A percentile compares a stretch with the other conserved stretches of the same genome.
Evolutionary conservation across 2,797 vertebrate species (phyloP).

Genomic region (Crax fasciolata): DNA sequence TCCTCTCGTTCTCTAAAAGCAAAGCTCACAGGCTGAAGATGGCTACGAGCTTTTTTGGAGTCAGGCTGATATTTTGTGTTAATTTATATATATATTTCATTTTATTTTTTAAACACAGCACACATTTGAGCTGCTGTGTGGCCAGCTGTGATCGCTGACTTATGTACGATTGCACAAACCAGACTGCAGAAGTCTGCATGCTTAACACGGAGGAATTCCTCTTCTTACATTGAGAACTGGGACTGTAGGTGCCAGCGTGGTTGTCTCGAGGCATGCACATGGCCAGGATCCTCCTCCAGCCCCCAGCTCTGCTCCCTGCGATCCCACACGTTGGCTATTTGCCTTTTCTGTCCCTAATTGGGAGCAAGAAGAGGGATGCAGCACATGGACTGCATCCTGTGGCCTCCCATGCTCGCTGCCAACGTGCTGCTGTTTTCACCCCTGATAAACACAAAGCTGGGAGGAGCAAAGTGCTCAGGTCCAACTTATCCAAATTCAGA

Average conservation of each 20-base stretch:
- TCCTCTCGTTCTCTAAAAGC: slow-evolving; percentile 35
- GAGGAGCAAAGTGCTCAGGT: neutral
- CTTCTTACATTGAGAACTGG: neutral
- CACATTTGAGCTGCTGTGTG: neutral
- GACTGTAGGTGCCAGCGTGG: neutral
- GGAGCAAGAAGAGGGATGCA: neutral
- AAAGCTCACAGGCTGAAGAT: neutral
- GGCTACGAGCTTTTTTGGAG: neutral
- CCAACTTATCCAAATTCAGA: neutral
- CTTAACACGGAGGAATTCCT: slow-evolving; percentile 36
- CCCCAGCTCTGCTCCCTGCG: neutral
- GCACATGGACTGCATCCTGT: neutral
- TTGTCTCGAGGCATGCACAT: neutral
- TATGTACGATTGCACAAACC: rapidly evolving
- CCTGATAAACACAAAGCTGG: neutral
- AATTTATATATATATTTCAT: too few species aligned
- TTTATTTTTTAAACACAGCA: neutral
- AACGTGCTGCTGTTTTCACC: neutral
- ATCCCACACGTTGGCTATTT: neutral
- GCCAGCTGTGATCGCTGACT: neutral
- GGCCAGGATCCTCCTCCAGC: neutral
- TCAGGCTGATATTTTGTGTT: neutral
- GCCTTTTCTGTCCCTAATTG: neutral
- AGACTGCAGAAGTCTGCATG: neutral
- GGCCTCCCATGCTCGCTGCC: rapidly evolving